Evolutionary conservation across 2,113 vertebrate species (phyloP).

Genomic region (crab-eating macaque (Macaca fascicularis)): DNA sequence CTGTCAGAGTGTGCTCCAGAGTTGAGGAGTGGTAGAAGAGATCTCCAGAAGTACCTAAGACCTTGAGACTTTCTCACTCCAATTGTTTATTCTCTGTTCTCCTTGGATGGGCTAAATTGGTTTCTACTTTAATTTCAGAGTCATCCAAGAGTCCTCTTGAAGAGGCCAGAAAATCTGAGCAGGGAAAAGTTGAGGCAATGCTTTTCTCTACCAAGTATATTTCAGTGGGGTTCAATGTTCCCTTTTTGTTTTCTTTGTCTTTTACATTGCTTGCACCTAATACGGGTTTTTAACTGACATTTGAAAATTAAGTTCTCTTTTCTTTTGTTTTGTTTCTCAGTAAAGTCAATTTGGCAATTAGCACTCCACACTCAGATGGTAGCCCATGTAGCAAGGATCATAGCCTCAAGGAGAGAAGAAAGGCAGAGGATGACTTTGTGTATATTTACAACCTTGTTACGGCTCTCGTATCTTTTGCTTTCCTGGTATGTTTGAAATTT

Average conservation of each 20-base stretch:
- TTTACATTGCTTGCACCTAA: background rate
- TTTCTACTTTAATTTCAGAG: background rate
- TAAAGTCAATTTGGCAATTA: background rate
- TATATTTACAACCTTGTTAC: background rate
- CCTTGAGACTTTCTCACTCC: background rate
- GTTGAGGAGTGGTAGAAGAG: background rate
- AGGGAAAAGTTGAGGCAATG: background rate
- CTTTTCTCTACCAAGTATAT: background rate
- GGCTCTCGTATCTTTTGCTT: background rate
- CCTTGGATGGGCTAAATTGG: background rate
- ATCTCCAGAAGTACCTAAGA: background rate
- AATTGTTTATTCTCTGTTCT: background rate
- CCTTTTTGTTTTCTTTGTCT: background rate
- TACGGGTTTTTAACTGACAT: background rate
- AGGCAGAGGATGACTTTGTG: background rate
- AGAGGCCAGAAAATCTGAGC: background rate
- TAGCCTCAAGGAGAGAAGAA: background rate
- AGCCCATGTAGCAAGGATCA: background rate
- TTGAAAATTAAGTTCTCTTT: background rate
- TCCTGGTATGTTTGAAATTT: background rate
- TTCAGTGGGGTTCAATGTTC: background rate
- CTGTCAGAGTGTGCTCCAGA: background rate
- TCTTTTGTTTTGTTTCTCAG: background rate
- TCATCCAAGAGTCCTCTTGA: background rate
- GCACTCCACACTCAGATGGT: background rate